These are phyloP conservation scores for Muraenolepis orangiensis DNA, from an alignment of 2,797 vertebrate species.

Conservation along the genomic window DNA sequence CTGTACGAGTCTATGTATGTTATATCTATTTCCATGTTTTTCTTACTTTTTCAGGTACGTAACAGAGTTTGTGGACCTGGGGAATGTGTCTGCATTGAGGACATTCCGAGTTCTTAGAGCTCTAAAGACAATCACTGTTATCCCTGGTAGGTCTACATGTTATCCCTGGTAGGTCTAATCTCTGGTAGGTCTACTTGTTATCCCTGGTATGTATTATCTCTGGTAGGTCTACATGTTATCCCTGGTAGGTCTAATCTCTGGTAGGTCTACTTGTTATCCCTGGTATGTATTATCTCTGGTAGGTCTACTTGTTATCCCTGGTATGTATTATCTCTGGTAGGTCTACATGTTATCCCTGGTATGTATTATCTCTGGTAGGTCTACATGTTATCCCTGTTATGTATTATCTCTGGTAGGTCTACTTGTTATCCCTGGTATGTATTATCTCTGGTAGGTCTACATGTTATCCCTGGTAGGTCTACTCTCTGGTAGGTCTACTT, in stretches of 20 bases:
- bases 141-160: constrained; percentile 80
- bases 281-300: too few species aligned
- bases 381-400: background rate
- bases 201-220: too few species aligned
- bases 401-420: too few species aligned
- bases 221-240: background rate
- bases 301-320: background rate
- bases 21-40: background rate
- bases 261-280: background rate
- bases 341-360: too few species aligned
- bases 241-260: background rate
- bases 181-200: background rate
- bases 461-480: background rate
- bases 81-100: constrained; percentile 90
- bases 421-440: background rate
- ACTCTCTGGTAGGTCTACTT: too few species aligned
- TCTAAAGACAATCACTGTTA: constrained; percentile 94
- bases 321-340: too few species aligned
- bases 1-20: background rate
- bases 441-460: background rate
- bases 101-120: constrained; percentile 96
- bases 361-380: background rate
- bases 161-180: background rate
- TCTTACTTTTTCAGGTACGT: constrained; percentile 75
- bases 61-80: constrained; percentile 92